Evolutionary conservation across 2,113 vertebrate genomes (phyloP).

Genomic region (Chroicocephalus ridibundus): DNA sequence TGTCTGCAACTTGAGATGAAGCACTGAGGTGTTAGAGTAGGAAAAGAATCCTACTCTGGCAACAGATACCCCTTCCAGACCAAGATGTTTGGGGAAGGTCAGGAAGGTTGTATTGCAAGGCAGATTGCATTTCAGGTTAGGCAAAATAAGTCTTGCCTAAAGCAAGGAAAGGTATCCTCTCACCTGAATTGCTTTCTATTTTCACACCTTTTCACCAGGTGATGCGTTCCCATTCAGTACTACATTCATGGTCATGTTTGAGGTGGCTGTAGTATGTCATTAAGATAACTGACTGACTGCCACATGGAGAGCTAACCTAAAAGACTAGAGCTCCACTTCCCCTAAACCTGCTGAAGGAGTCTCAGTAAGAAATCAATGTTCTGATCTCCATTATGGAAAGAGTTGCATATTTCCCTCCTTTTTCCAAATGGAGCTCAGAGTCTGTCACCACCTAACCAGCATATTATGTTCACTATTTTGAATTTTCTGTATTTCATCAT

Average conservation of each 20-base stretch:
- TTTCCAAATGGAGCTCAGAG: background rate
- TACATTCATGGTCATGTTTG: background rate
- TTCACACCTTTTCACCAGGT: background rate
- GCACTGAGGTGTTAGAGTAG: constrained; percentile 10
- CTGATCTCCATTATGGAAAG: background rate
- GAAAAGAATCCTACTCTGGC: constrained; percentile 26
- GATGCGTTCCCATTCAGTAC: background rate
- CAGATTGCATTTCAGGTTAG: background rate
- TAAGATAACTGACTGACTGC: background rate
- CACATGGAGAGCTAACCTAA: background rate
- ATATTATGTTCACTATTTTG: background rate
- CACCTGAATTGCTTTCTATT: background rate
- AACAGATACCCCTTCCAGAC: background rate
- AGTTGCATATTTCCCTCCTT: background rate
- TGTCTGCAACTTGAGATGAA: constrained; percentile 36
- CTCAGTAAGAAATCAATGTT: background rate
- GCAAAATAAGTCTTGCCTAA: background rate
- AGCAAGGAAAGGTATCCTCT: background rate
- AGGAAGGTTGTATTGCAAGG: constrained; percentile 48
- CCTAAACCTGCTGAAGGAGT: background rate
- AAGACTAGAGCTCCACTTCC: background rate
- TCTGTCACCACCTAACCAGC: background rate
- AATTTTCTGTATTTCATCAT: background rate
- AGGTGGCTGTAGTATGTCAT: background rate
- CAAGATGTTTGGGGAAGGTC: constrained; percentile 38